Conservation (phyloP, 2,797 vertebrate species). For the Malurus leucopterus region DNA sequence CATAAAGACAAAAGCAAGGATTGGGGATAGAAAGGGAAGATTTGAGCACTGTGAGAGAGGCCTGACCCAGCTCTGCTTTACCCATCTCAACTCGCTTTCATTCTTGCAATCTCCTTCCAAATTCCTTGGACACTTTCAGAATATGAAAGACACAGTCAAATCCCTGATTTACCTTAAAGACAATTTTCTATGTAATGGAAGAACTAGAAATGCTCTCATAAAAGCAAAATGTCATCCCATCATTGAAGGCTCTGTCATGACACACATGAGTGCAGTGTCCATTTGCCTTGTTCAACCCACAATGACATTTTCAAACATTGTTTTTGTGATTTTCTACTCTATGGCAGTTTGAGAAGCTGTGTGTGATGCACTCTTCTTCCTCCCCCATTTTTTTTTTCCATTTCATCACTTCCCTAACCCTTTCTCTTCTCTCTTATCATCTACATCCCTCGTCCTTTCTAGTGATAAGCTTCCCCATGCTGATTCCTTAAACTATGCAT, state of each 20-base stretch:
- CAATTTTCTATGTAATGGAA: background rate
- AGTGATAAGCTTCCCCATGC: background rate
- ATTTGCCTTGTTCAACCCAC: background rate
- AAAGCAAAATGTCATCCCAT: background rate
- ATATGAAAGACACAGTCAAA: background rate
- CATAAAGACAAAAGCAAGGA: background rate
- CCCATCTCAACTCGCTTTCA: background rate
- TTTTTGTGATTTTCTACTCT: background rate
- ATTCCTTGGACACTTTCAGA: background rate
- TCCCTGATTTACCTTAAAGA: background rate
- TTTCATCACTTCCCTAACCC: background rate
- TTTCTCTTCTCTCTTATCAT: background rate
- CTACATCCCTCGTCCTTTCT: background rate
- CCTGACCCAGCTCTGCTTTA: background rate
- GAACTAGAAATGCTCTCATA: background rate
- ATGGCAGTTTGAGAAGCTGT: background rate
- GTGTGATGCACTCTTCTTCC: background rate
- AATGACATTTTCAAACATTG: background rate
- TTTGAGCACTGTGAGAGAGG: background rate
- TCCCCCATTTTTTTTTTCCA: background rate
- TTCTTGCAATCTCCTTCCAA: no score
- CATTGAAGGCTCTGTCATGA: background rate
- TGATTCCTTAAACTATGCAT: background rate
- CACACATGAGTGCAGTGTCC: rapidly evolving
- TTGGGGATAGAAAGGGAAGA: background rate